These are phyloP conservation scores for Thecocarcelia acutangulata DNA, from an alignment of 2,888 invertebrate species.

Conservation along the genomic window DNA sequence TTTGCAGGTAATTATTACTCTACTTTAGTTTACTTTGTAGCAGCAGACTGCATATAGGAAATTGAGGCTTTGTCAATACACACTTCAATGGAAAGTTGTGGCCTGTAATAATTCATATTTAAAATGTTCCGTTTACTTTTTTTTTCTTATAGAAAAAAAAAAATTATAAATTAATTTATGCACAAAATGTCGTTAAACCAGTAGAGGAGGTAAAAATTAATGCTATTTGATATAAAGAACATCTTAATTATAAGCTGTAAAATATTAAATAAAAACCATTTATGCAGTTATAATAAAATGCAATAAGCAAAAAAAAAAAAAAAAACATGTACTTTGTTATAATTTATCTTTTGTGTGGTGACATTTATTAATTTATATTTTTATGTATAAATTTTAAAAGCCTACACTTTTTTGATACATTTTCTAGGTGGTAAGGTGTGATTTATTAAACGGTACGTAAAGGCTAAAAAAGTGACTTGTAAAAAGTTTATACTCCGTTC, in stretches of 20 bases:
- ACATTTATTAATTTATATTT: background rate
- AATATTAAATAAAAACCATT: background rate
- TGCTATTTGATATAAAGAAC: slow-evolving; percentile 38
- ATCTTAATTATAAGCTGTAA: slow-evolving; percentile 56
- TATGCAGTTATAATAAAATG: background rate
- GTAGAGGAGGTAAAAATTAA: slow-evolving; percentile 36
- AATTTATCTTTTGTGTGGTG: background rate
- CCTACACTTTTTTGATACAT: slow-evolving; percentile 16
- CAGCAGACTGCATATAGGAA: slow-evolving; percentile 52
- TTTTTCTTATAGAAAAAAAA: background rate
- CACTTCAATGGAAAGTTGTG: slow-evolving; percentile 57
- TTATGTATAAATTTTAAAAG: background rate
- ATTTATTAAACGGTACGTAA: background rate
- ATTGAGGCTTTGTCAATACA: slow-evolving; percentile 63
- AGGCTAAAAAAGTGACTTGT: too few species aligned
- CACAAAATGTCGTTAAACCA: slow-evolving; percentile 58
- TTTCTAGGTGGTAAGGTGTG: background rate
- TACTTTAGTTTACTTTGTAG: slow-evolving; percentile 48
- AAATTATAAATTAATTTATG: slow-evolving; percentile 38
- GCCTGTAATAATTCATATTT: slow-evolving; percentile 40
- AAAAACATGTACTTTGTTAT: slow-evolving; percentile 6
- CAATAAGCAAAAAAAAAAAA: background rate
- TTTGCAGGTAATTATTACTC: slow-evolving; percentile 42
- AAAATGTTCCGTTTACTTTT: slow-evolving; percentile 48
- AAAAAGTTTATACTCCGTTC: too few species aligned